Evolutionary conservation across 2,888 invertebrate genomes (phyloP), one percentile per base, ranked within the genome.

Genomic region (Nematopogon swammerdamellus): DNA sequence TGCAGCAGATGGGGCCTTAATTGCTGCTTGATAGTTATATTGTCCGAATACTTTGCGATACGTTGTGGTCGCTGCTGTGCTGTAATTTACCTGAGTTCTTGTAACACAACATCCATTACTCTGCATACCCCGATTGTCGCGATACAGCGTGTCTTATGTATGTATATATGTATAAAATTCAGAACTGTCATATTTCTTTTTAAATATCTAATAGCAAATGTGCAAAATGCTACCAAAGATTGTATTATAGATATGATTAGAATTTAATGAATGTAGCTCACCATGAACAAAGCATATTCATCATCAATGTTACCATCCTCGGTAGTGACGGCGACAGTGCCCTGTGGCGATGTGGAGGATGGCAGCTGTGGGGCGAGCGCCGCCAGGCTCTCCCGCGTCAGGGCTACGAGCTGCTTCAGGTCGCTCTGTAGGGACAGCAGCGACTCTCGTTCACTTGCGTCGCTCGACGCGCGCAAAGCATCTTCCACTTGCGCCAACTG

Each of bases 211-310:
- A 43, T 19, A 47, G 1, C 25, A 25, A 25, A 8, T 6, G 25
- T 25, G 5, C 25, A 25, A 25, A 25, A 6, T 25, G 8, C 4
- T 8, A 25, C 25, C 25, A 25, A 25, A 25, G 8, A 25, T 8
- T 6, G 8, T 8, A 25, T 6, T 4, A 8, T 25, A 4, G 4
- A 4, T 6, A 25, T 8, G 25, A 25, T 25, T 25, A 43, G 48
- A 49, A 49, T 50, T 54, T 48, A 19, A 49, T 49, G 19, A 50
- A 36, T 29, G 48, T 51, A 55, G 53, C 50, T 62, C 71, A 86
- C 87, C 86, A 87, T 86, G 62, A 88, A 88, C 54, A 85, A 67
- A 46, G 83, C 84, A 76, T 87, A 88, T 70, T 88, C 88, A 61
- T 72, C 67, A 62, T 77, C 77, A 49, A 75, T 57, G 54, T 66